These are phyloP conservation scores for Leptoteleia sp. DNA, from an alignment of 1,140 invertebrate genomes.

Conservation along the genomic window DNA sequence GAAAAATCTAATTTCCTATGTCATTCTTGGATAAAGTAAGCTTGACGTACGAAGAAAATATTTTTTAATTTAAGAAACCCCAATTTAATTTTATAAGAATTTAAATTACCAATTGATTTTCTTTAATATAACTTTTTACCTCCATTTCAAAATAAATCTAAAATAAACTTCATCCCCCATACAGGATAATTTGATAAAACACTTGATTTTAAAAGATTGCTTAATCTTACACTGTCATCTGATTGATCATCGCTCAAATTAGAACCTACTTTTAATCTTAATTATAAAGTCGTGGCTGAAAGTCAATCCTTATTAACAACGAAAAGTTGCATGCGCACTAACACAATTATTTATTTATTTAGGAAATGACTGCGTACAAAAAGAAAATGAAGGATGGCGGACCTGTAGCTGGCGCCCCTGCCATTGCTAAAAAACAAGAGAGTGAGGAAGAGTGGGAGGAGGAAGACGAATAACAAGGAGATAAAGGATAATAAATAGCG, in stretches of 20 bases:
- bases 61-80: too few relatives aligned
- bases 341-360: constrained; percentile 1
- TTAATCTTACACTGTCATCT: background rate
- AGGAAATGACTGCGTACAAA: constrained; percentile 88
- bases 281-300: too few relatives aligned
- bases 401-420: constrained; percentile 78
- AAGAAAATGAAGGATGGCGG: constrained; percentile 84
- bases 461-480: constrained; percentile 79
- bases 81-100: too few relatives aligned
- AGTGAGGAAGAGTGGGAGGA: constrained; percentile 81
- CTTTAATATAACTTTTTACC: too few relatives aligned
- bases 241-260: background rate
- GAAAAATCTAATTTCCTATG: too few relatives aligned
- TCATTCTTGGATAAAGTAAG: too few relatives aligned
- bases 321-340: background rate
- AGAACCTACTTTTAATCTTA: background rate
- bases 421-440: constrained; percentile 83
- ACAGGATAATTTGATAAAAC: too few relatives aligned
- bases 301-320: too few relatives aligned
- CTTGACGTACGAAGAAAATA: too few relatives aligned
- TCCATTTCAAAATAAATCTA: background rate
- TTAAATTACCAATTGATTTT: too few relatives aligned
- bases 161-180: background rate
- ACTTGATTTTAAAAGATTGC: background rate
- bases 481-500: constrained; percentile 71